These are phyloP conservation scores for Agriopis leucophaearia DNA, from an alignment of 2,888 invertebrate species.

Conservation along the genomic window DNA sequence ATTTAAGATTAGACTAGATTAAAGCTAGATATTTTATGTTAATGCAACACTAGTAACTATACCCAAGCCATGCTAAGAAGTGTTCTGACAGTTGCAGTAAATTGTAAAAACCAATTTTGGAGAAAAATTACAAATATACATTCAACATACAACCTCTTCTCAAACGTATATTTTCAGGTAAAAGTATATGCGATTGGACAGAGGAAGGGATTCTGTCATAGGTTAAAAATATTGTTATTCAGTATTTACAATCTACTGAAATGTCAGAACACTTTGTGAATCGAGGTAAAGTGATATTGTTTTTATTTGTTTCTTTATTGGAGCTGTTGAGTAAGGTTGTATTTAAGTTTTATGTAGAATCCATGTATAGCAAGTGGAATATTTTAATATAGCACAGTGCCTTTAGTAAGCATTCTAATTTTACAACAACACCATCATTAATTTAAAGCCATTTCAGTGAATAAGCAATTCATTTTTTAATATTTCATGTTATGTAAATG, in stretches of 20 bases:
- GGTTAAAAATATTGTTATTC: too few species aligned
- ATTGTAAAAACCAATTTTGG: neutral
- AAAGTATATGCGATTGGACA: too few species aligned
- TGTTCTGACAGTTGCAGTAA: too few species aligned
- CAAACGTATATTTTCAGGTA: too few species aligned
- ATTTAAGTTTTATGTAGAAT: slow-evolving; percentile 22
- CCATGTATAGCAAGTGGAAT: slow-evolving; percentile 13
- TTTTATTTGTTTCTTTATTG: slow-evolving; percentile 12
- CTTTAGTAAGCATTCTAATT: slow-evolving; percentile 8
- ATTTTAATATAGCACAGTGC: slow-evolving; percentile 23
- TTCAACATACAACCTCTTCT: neutral
- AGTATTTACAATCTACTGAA: too few species aligned
- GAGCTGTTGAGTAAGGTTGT: slow-evolving; percentile 17
- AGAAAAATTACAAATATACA: neutral
- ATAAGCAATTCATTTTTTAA: neutral
- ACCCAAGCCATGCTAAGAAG: too few species aligned
- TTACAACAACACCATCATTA: slow-evolving; percentile 1
- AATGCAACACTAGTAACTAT: slow-evolving; percentile 11
- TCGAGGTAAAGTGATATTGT: too few species aligned
- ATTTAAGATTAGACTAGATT: slow-evolving; percentile 19
- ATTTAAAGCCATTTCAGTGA: neutral
- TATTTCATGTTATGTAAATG: slow-evolving; percentile 5
- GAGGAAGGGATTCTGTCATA: too few species aligned
- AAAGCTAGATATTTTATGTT: slow-evolving; percentile 11
- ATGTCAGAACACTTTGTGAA: too few species aligned